Base-by-base conservation (phyloP, 2,888 invertebrate species). In the Lepidochrysops patricia region DNA sequence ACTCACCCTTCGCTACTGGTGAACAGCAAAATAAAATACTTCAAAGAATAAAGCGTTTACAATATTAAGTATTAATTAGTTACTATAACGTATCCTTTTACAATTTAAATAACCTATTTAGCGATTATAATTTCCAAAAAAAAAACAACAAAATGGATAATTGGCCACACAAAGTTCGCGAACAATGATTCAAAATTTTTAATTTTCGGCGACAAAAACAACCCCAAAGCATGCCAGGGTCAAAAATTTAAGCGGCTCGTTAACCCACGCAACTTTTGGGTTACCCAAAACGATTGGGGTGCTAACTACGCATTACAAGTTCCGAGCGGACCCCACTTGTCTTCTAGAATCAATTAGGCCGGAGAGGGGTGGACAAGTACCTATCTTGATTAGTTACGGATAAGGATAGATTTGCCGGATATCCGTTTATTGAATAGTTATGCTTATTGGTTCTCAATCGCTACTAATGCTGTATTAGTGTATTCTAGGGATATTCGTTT, bases 191-290 rank as follows among this genome's bases (percentile, higher is more conserved):
- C 43, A 19, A 23, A 43, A 60, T 32, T 54, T 54, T 29, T 32
- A 54, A 54, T 26, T 52, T 54, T 29, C 54, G 54, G 64, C 54
- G 63, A 67, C 66, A 68, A 70, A 70, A 69, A 67, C 67, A 64
- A 62, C 63, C 43, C 60, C 23, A 35, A 52, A 48, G 54, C 29
- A n/a, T n/a, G n/a, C 32, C 37, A 50, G 37, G 63, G 60, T 60
- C 58, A 67, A 70, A 67, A 67, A 65, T 65, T 62, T 66, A 62
- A 60, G 61, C 62, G 66, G 60, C 66, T 69, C 66, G 69, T 67
- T 69, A 69, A 60, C 58, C 63, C 60, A 57, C 59, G 12, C 52
- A 60, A 62, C 62, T 62, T 62, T 62, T 32, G 62, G 60, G 57
- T 32, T 7, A 23, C 61, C 59, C 50, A 59, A 57, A 59, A 57